phyloP scores from a whole-genome alignment of 2,888 invertebrate species.

The Stictocephala bisonia region DNA sequence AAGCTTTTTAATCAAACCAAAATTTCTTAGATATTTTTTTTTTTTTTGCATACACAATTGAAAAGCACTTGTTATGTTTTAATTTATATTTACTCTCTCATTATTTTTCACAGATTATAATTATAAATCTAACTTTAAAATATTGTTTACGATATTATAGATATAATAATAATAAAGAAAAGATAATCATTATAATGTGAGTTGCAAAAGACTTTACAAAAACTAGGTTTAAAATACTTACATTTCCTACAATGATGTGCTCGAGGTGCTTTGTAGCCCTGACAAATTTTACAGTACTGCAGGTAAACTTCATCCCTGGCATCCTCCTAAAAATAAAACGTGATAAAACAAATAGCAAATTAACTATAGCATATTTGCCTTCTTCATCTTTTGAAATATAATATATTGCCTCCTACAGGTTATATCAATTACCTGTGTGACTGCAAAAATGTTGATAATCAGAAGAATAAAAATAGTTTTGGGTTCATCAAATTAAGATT shows the following conservation, averaged over 20 bases:
- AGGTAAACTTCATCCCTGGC: slow-evolving; percentile 75
- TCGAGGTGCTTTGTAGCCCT: slow-evolving; percentile 95
- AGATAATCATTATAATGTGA: slow-evolving; percentile 7
- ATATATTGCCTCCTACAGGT: background rate
- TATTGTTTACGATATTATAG: background rate
- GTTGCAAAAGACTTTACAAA: background rate
- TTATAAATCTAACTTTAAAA: background rate
- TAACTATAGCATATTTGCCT: too few species aligned
- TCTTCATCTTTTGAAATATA: background rate
- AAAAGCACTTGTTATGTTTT: too few species aligned
- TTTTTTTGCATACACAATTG: too few species aligned
- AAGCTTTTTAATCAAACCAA: too few species aligned
- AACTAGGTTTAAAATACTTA: slow-evolving; percentile 65
- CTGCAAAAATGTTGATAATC: too few species aligned
- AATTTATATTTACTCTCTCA: too few species aligned
- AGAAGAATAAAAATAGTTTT: too few species aligned
- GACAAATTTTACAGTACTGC: slow-evolving; percentile 89
- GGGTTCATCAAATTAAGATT: too few species aligned
- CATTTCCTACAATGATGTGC: slow-evolving; percentile 97
- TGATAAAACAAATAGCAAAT: slow-evolving; percentile 54
- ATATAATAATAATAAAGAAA: slow-evolving; percentile 3
- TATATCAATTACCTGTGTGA: slow-evolving; percentile 30
- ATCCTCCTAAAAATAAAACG: slow-evolving; percentile 69
- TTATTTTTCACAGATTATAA: too few species aligned
- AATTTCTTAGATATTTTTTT: too few species aligned